Evolutionary conservation across 2,888 invertebrate species (phyloP).

Genomic region (Apamea epomidion): DNA sequence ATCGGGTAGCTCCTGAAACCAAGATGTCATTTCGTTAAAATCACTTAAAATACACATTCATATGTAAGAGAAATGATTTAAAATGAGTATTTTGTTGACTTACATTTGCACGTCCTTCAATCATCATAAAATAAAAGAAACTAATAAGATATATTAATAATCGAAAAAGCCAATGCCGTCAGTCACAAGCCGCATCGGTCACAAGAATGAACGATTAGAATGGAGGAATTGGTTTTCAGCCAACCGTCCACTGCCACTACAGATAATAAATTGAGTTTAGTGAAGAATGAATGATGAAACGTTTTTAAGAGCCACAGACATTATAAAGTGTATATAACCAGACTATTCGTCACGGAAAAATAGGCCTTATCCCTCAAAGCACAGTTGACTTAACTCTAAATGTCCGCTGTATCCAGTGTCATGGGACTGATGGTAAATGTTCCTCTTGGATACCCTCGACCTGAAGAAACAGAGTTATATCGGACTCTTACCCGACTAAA

Average conservation of each 20-base stretch:
- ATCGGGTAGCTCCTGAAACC: constrained; percentile 92
- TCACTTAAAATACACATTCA: background rate
- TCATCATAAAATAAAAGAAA: constrained; percentile 85
- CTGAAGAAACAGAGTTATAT: background rate
- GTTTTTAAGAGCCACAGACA: background rate
- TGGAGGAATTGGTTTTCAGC: constrained; percentile 18
- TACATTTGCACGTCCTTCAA: constrained; percentile 89
- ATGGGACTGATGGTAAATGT: background rate
- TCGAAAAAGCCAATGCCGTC: constrained; percentile 52
- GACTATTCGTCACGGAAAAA: background rate
- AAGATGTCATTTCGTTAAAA: constrained; percentile 60
- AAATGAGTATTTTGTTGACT: constrained; percentile 69
- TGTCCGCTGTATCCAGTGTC: background rate
- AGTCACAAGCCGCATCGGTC: constrained; percentile 69
- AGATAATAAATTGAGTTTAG: constrained; percentile 17
- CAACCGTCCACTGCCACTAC: background rate
- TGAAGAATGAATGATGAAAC: constrained; percentile 5
- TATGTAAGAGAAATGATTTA: background rate
- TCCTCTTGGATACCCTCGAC: background rate
- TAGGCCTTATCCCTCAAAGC: background rate
- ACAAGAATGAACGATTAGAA: constrained; percentile 59
- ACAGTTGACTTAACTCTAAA: background rate
- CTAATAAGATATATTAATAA: constrained; percentile 72
- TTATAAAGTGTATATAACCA: background rate
- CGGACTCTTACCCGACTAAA: background rate